Conservation (phyloP, 2,888 invertebrate species). For the Chouioia cunea region DNA sequence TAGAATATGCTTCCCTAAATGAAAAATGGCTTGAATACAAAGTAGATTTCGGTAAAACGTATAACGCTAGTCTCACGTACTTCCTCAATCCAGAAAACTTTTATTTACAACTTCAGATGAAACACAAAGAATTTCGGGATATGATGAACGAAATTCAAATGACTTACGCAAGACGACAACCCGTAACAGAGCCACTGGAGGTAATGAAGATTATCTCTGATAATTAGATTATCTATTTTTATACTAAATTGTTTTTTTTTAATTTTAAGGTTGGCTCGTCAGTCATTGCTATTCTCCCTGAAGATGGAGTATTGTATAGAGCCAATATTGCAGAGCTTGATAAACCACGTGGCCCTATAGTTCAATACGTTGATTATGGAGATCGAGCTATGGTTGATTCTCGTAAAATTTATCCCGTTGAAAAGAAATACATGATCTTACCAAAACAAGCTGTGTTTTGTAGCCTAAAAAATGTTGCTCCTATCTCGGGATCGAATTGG, state of each 20-base stretch:
- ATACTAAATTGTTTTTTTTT: constrained; percentile 7
- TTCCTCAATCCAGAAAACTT: constrained; percentile 82
- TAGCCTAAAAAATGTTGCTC: constrained; percentile 74
- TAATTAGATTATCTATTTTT: background rate
- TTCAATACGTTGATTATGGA: constrained; percentile 83
- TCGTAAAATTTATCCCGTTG: constrained; percentile 78
- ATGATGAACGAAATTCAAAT: constrained; percentile 82
- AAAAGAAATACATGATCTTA: constrained; percentile 75
- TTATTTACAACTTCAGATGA: constrained; percentile 73
- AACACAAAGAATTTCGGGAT: constrained; percentile 71
- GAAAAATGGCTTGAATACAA: constrained; percentile 69
- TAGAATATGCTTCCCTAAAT: constrained; percentile 70
- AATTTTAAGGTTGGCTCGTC: constrained; percentile 73
- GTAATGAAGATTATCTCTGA: constrained; percentile 48
- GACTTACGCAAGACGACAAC: constrained; percentile 72
- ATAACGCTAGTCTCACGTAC: constrained; percentile 79
- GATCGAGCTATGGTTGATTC: constrained; percentile 76
- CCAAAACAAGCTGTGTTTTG: constrained; percentile 82
- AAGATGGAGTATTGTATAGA: constrained; percentile 80
- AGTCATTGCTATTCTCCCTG: constrained; percentile 78
- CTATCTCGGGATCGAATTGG: constrained; percentile 73
- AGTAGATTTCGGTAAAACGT: constrained; percentile 71
- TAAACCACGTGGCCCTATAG: constrained; percentile 74
- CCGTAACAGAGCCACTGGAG: constrained; percentile 54
- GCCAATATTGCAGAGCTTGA: constrained; percentile 74